Percentiles rank a stretch among this genome's conserved stretches.
phyloP scores from a whole-genome alignment of 2,797 vertebrate species.

The Peromyscus melanophrys region DNA sequence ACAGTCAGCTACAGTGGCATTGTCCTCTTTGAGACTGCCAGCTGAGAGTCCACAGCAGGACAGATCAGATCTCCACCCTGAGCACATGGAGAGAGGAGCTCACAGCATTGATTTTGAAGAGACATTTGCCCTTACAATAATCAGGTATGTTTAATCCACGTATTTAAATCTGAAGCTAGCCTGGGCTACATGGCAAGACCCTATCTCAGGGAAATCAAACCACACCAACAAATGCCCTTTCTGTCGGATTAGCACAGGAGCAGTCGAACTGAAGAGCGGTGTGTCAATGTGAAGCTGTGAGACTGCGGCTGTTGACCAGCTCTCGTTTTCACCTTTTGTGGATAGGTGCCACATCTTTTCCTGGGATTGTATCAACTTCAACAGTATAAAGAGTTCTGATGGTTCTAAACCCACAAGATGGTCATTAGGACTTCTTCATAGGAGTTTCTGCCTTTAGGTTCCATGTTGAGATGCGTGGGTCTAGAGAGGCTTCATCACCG shows the following conservation, averaged over 20 bases:
- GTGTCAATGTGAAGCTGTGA: neutral
- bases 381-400: neutral
- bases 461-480: neutral
- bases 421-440: neutral
- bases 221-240: neutral
- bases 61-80: neutral
- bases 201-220: neutral
- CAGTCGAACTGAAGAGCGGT: neutral
- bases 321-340: constrained; percentile 40
- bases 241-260: constrained; percentile 11
- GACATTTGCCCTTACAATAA: neutral
- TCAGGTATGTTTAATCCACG: neutral
- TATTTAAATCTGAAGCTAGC: neutral
- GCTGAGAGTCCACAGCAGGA: neutral
- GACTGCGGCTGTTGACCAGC: neutral
- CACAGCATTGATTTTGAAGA: constrained; percentile 33
- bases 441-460: neutral
- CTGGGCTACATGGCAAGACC: neutral
- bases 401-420: neutral
- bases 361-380: constrained; percentile 25
- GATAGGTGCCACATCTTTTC: neutral
- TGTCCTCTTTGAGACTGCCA: neutral
- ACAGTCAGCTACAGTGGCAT: neutral
- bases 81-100: neutral
- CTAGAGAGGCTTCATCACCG: neutral